Evolutionary conservation across 2,797 vertebrate species (phyloP), one percentile per base, ranked within the genome.

Genomic region (Acipenser ruthenus): DNA sequence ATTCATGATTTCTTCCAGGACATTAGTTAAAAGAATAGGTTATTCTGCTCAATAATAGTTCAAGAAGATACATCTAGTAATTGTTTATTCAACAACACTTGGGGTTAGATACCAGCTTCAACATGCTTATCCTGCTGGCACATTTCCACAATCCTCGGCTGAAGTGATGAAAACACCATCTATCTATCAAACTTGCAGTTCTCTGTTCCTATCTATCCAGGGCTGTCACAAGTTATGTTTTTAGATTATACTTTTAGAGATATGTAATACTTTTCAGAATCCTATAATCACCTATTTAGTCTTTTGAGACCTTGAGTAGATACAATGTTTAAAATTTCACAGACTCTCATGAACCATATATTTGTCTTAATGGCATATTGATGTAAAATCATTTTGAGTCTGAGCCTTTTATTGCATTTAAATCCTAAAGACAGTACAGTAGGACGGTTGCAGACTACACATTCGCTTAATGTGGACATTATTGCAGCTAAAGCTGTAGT

Each of bases 131-230:
- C 50, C 58, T 18, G 49, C 52, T 64, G 60, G 63, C 58, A 65
- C 68, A 64, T 53, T 65, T 63, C 15, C 60, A 58, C 66, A 11
- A 52, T 70, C 68, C 37, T 37, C 37, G 23, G 47, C 15, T 47
- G 62, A 11, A 64, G 60, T 13, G 56, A 49, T 65, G 70, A 73
- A 65, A 69, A 51, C 55, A 65, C 49, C 71, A 71, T 75, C 69
- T 65, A 69, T 75, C 71, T 65, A 69, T 75, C 71, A 72, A 48
- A 15, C 60, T 37, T 62, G 5, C 12, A 2, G 15, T 56, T 63
- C 52, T 18, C 50, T 66, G 67, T 60, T 58, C 12, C 56, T 1
- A 37, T 49, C 55, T 53, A 13, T 60, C 12, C 48, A 48, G 12
- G 49, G 13, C 60, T 50, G 50, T 60, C 64, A 37, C 60, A n/a